Evolutionary conservation across 1,140 invertebrate genomes (phyloP), one percentile per base, ranked within the genome.

Genomic region (Adoxophyes honmai): DNA sequence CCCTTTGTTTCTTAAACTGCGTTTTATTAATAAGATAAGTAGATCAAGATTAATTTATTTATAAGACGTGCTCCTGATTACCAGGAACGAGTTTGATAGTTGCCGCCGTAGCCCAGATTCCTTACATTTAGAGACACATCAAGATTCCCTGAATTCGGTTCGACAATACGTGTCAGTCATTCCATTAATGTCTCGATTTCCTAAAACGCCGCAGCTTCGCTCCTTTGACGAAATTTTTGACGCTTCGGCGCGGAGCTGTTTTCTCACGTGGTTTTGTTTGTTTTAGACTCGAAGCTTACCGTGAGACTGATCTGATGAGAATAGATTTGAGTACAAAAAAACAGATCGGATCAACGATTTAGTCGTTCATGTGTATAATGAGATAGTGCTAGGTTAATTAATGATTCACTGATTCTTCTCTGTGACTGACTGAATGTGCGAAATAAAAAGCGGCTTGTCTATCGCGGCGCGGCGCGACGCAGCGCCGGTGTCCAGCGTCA

Each of bases 131-230:
- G 69, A 73, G 58, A 65, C 64, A 73, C 71, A 69, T 68, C 64
- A 69, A 62, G 61, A 66, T 88, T 88, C 85, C 62, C 58, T 70
- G 81, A 83, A 88, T 52, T 53, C 42, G 55, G 59, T 64, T 75
- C 64, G 62, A 73, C 68, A 73, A 77, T 71, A 80, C 71, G 79
- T 81, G 82, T 83, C 80, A 83, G 85, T 81, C 80, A 86, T 88
- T 86, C 85, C 75, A 85, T 72, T 81, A 81, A 83, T 77, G 77
- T 74, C 70, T 67, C 66, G 70, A 75, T 86, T 86, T 82, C 77
- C 70, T 70, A 77, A 86, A 86, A 86, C 78, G 71, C 60, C 64
- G 63, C 69, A 59, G 67, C 66, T 75, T 64, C 57, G 66, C 64
- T 55, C 69, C 70, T 71, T 80, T 74, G 66, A 65, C 66, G 69